Conservation (phyloP, 2,113 vertebrate genomes). For the Thalassoma bifasciatum region DNA sequence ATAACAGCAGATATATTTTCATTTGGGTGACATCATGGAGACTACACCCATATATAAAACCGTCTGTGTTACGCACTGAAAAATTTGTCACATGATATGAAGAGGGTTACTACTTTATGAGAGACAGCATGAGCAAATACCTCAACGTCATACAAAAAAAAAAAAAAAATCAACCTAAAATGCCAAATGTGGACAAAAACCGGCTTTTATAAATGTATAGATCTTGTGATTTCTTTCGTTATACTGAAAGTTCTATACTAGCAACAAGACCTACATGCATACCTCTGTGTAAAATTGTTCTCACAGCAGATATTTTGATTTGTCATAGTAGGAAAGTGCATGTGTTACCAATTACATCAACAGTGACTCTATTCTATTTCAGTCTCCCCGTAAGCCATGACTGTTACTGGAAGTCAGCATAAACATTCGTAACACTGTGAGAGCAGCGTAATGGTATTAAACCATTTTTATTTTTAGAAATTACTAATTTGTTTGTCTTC, state of each 20-base stretch:
- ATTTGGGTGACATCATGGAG: too few species aligned
- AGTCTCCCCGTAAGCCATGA: neutral
- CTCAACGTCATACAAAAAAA: too few species aligned
- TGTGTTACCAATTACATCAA: neutral
- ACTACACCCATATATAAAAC: too few species aligned
- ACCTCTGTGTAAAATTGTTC: neutral
- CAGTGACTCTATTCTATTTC: neutral
- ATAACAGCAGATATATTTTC: too few species aligned
- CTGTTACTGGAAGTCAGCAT: neutral
- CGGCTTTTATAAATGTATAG: neutral
- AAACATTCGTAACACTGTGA: neutral
- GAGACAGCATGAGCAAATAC: too few species aligned
- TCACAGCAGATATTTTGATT: slow-evolving; percentile 3
- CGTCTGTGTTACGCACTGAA: too few species aligned
- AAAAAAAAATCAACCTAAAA: too few species aligned
- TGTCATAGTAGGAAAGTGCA: neutral
- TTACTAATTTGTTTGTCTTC: neutral
- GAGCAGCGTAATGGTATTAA: neutral
- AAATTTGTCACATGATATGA: too few species aligned
- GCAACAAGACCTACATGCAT: too few species aligned
- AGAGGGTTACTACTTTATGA: too few species aligned
- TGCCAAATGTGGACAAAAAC: neutral
- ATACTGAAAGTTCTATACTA: neutral
- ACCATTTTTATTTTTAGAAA: neutral
- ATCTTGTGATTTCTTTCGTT: neutral